These are phyloP conservation scores for Micoletzkya japonica DNA, from an alignment of 2,888 invertebrate species.

Conservation along the genomic window DNA sequence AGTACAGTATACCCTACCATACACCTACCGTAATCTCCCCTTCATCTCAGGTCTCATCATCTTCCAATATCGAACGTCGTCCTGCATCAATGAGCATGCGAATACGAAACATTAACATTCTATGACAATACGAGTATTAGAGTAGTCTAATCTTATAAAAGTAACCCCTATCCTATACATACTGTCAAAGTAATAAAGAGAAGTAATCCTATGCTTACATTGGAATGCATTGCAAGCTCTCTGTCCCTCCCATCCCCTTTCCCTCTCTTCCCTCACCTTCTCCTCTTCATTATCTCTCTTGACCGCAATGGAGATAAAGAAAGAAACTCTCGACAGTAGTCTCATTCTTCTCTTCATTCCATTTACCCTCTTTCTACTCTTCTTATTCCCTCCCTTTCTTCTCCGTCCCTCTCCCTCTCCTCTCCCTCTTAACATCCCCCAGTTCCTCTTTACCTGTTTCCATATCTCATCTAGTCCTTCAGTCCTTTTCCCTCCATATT, in stretches of 20 bases:
- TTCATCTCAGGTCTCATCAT: slow-evolving; percentile 27
- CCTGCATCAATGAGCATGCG: slow-evolving; percentile 29
- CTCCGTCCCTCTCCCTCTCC: neutral
- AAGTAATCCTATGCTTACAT: neutral
- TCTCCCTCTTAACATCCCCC: no score
- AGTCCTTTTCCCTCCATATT: slow-evolving; percentile 1
- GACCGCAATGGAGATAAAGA: slow-evolving; percentile 18
- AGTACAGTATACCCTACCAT: no score
- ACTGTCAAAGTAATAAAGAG: no score
- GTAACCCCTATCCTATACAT: neutral
- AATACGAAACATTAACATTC: slow-evolving; percentile 27
- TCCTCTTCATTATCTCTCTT: slow-evolving; percentile 26
- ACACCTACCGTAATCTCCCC: no score
- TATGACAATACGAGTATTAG: neutral
- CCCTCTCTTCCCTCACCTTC: slow-evolving; percentile 5
- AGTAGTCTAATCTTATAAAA: neutral
- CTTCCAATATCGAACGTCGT: slow-evolving; percentile 24
- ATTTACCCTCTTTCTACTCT: neutral
- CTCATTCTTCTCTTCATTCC: neutral
- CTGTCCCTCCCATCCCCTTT: slow-evolving; percentile 8
- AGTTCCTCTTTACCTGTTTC: neutral
- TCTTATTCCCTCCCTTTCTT: slow-evolving; percentile 10
- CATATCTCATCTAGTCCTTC: slow-evolving; percentile 9
- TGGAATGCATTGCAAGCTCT: neutral
- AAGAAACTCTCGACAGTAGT: neutral